A percentile compares a stretch with the other conserved stretches of the same genome.
Evolutionary conservation across 2,888 invertebrate species (phyloP).

Genomic region (Nephrotoma guestfalica): DNA sequence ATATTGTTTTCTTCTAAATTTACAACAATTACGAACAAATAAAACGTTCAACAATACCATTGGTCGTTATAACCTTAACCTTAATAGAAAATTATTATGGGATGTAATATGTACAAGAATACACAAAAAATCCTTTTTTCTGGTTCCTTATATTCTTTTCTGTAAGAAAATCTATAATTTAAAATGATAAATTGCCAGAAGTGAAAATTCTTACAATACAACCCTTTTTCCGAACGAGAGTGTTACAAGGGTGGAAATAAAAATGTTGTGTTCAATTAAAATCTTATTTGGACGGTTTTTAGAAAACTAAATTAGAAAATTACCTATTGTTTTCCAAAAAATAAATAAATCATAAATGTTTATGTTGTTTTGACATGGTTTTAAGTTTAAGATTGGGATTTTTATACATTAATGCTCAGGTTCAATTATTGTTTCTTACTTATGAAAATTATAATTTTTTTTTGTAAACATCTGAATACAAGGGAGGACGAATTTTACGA

Average conservation of each 20-base stretch:
- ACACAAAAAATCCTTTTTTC: not conserved
- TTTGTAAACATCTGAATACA: not conserved
- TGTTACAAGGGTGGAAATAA: not conserved
- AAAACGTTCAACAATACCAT: not conserved
- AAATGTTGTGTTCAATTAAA: not conserved
- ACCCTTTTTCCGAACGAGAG: not conserved
- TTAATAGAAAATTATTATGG: not conserved
- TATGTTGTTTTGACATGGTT: not conserved
- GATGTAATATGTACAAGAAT: not conserved
- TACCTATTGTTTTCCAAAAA: not conserved
- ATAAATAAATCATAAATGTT: not conserved
- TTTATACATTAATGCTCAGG: not conserved
- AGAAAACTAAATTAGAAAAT: not conserved
- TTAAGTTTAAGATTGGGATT: not conserved
- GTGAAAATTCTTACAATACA: not conserved
- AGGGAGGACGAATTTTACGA: not conserved
- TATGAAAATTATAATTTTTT: not conserved
- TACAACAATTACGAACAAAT: not conserved
- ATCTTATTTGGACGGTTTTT: not conserved
- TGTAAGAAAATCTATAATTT: not conserved
- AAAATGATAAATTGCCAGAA: not conserved
- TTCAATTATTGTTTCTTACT: not conserved
- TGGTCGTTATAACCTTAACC: not conserved
- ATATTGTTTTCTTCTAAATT: not conserved
- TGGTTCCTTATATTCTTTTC: not conserved